phyloP scores from a whole-genome alignment of 2,797 vertebrate species.

The Pseudomugil gertrudae region DNA sequence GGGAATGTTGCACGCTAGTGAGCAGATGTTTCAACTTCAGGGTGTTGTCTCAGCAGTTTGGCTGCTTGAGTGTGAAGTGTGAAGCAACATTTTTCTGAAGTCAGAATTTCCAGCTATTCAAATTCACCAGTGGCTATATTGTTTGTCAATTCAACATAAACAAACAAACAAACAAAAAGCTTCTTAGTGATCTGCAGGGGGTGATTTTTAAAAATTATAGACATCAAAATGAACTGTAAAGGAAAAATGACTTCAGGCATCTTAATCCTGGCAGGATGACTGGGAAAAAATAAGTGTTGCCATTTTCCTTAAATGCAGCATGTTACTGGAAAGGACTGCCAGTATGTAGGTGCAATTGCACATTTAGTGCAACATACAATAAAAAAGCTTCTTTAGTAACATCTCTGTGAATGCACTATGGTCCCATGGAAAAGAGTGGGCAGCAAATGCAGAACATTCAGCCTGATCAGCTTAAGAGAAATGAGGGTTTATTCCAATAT shows the following conservation, averaged over 20 bases:
- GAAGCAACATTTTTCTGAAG: background rate
- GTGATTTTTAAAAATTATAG: background rate
- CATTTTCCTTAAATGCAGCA: constrained; percentile 11
- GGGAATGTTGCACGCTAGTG: too few relatives aligned
- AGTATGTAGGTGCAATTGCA: constrained; percentile 15
- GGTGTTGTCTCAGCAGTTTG: too few relatives aligned
- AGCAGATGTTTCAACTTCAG: too few relatives aligned
- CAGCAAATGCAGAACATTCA: constrained; percentile 16
- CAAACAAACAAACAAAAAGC: constrained; percentile 1
- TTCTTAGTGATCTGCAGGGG: constrained; percentile 3
- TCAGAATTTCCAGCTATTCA: background rate
- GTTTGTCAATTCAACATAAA: background rate
- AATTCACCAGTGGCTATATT: background rate
- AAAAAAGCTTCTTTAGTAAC: constrained; percentile 5
- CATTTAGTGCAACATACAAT: constrained; percentile 13
- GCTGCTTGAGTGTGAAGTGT: too few relatives aligned
- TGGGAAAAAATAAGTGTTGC: constrained; percentile 24
- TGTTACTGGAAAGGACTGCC: constrained; percentile 17
- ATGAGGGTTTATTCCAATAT: constrained; percentile 16
- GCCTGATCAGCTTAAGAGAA: constrained; percentile 8
- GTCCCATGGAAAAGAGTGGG: background rate
- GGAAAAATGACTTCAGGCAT: background rate
- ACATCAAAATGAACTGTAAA: background rate
- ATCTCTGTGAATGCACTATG: background rate
- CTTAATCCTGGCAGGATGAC: background rate